These are phyloP conservation scores for Phasianus colchicus DNA, from an alignment of 2,113 vertebrate genomes.

Conservation along the genomic window DNA sequence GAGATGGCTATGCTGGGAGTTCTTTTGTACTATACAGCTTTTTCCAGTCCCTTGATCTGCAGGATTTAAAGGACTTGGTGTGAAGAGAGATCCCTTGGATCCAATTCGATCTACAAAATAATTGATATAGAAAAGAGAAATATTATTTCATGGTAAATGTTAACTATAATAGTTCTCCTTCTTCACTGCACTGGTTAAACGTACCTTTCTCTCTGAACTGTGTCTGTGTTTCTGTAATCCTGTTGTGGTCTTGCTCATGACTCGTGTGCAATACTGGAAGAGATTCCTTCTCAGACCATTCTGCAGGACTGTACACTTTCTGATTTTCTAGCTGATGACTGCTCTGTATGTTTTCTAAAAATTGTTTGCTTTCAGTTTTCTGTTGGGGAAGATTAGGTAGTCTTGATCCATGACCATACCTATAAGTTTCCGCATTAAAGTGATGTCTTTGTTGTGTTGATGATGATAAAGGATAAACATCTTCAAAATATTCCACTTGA, in stretches of 20 bases:
- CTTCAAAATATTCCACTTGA: constrained; percentile 75
- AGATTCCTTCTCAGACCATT: constrained; percentile 55
- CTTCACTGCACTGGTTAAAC: neutral
- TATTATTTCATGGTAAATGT: neutral
- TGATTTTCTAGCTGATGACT: constrained; percentile 50
- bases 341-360: constrained; percentile 71
- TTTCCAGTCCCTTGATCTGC: neutral
- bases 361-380: constrained; percentile 71
- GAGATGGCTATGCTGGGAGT: neutral
- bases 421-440: constrained; percentile 51
- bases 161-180: neutral
- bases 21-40: neutral
- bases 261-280: constrained; percentile 17
- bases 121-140: neutral
- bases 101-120: neutral
- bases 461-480: constrained; percentile 74
- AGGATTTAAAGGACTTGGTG: neutral
- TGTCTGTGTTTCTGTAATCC: constrained; percentile 27
- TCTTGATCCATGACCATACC: constrained; percentile 50
- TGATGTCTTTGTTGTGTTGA: constrained; percentile 72
- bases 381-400: constrained; percentile 63
- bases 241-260: constrained; percentile 19
- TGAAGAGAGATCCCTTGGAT: neutral
- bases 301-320: constrained; percentile 58
- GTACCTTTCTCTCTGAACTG: constrained; percentile 45